These are phyloP conservation scores for Sesia apiformis DNA, from an alignment of 2,888 invertebrate genomes.

Conservation along the genomic window DNA sequence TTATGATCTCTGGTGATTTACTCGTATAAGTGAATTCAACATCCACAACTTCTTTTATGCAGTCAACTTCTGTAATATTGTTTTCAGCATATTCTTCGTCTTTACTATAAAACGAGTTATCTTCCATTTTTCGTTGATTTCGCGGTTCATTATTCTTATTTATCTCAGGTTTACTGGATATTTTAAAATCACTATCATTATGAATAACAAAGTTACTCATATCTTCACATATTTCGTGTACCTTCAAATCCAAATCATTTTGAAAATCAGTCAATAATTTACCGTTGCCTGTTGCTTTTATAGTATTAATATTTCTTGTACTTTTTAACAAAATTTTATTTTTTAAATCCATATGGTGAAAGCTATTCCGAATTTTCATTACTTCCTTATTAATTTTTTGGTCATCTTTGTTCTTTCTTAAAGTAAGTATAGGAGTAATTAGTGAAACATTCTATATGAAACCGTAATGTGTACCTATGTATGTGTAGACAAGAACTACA, in stretches of 20 bases:
- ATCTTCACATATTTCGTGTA: conserved; percentile 25
- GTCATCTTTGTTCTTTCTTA: not conserved
- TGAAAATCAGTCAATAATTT: conserved; percentile 4
- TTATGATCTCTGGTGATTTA: too few species aligned
- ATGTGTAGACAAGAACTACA: too few species aligned
- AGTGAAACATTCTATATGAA: too few species aligned
- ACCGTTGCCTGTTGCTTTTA: not conserved
- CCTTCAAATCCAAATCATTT: conserved; percentile 21
- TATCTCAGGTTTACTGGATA: conserved; percentile 25
- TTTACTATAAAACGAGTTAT: not conserved
- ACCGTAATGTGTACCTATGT: too few species aligned
- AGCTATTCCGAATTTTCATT: conserved; percentile 38
- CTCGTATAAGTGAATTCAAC: too few species aligned
- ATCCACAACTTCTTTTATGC: too few species aligned
- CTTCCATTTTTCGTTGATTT: not conserved
- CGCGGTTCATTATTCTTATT: conserved; percentile 7
- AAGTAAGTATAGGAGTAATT: too few species aligned
- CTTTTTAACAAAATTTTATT: conserved; percentile 38
- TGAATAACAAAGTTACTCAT: conserved; percentile 29
- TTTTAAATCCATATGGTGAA: conserved; percentile 37
- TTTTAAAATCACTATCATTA: conserved; percentile 37
- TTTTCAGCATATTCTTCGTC: not conserved
- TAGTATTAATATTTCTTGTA: conserved; percentile 11
- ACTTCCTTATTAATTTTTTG: conserved; percentile 38
- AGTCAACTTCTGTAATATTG: not conserved